Conservation (phyloP, 2,797 vertebrate genomes). For the Alfaro cultratus region DNA sequence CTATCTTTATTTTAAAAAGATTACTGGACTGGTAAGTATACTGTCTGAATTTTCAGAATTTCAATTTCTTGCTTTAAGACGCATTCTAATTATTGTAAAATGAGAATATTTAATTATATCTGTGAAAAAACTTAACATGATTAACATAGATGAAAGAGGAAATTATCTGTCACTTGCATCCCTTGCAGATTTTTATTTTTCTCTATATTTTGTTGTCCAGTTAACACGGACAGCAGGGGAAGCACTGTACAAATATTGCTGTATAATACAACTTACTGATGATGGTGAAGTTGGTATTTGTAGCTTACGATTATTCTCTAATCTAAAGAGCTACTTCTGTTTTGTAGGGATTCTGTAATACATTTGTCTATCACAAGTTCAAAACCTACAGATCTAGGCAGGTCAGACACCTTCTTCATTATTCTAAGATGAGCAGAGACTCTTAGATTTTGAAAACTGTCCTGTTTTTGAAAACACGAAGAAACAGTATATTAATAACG, state of each 20-base stretch:
- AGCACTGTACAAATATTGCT: too few relatives aligned
- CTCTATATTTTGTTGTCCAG: too few relatives aligned
- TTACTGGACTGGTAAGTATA: background rate
- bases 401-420: background rate
- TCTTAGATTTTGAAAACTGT: background rate
- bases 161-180: too few relatives aligned
- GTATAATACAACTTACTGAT: background rate
- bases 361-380: background rate
- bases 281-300: background rate
- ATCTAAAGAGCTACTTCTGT: background rate
- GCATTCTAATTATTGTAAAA: background rate
- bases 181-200: too few relatives aligned
- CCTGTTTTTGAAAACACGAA: background rate
- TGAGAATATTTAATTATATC: background rate
- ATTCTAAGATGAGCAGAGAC: background rate
- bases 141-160: background rate
- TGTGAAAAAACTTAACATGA: background rate
- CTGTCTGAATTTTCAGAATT: background rate
- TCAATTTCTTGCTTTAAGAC: background rate
- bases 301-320: background rate
- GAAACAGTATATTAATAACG: background rate
- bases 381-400: background rate
- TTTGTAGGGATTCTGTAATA: background rate
- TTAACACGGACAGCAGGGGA: too few relatives aligned
- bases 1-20: background rate